A percentile compares a stretch with the other conserved stretches of the same genome.
Conservation (phyloP, 2,888 invertebrate species). For the Falcaria lacertinaria region DNA sequence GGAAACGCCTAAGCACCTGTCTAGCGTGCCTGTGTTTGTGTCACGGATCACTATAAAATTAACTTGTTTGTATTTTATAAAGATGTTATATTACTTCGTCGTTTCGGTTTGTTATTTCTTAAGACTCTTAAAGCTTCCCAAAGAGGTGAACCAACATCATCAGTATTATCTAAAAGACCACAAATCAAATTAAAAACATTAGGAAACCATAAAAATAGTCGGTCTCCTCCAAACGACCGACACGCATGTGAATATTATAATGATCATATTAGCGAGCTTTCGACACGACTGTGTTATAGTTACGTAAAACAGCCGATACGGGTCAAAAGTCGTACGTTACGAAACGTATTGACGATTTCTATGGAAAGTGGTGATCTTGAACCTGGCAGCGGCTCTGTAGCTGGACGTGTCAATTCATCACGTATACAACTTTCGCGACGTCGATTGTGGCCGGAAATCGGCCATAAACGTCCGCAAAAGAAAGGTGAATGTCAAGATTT, state of each 20-base stretch:
- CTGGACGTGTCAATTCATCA: slow-evolving; percentile 35
- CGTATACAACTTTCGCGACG: slow-evolving; percentile 56
- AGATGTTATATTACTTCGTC: too few relatives aligned
- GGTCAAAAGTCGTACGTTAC: slow-evolving; percentile 54
- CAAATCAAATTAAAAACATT: neutral
- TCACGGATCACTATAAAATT: neutral
- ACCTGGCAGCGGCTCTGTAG: slow-evolving; percentile 34
- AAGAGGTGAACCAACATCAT: neutral
- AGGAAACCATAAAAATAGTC: neutral
- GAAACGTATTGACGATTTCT: slow-evolving; percentile 46
- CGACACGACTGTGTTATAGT: slow-evolving; percentile 43
- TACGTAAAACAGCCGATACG: slow-evolving; percentile 36
- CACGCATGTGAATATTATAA: slow-evolving; percentile 4
- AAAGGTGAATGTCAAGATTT: slow-evolving; percentile 72
- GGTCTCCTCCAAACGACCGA: neutral
- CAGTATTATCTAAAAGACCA: neutral
- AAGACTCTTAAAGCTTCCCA: neutral
- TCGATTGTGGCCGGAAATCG: slow-evolving; percentile 48
- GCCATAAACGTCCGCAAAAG: slow-evolving; percentile 42
- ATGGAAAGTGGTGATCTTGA: slow-evolving; percentile 66
- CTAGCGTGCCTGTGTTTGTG: neutral
- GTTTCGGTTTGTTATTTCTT: too few relatives aligned
- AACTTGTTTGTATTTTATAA: neutral
- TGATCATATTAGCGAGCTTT: slow-evolving; percentile 32
- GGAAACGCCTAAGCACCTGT: slow-evolving; percentile 27